Evolutionary conservation across 2,888 invertebrate species (phyloP), one percentile per base, ranked within the genome.

Genomic region (Biston stratarius): DNA sequence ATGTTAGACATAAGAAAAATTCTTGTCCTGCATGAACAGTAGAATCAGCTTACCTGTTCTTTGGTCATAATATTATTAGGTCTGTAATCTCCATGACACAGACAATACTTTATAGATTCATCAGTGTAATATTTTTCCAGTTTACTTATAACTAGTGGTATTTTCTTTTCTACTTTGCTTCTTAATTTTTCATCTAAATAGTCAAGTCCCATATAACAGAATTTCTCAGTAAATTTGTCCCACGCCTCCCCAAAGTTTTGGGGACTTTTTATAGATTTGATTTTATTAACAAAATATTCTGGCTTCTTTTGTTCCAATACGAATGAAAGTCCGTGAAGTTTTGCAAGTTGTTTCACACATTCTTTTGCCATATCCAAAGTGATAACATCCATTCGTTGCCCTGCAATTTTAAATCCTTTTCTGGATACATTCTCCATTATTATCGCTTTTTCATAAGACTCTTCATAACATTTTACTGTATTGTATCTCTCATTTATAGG

Each of bases 1-100:
- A 3, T 24, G 1, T 24, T 24, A 24, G 24, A 24, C 24, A 3
- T 24, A 24, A 24, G 24, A 24, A 24, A 24, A 24, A 24, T 24
- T 3, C 24, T 24, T 45, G n/a, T 8, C n/a, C 5, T 7, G 6
- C 2, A 7, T 45, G 5, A 38, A 10, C 5, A 24, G 15, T 24
- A n/a, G n/a, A 48, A 11, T 6, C 15, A 7, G 83, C 87, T 83
- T 78, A 91, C 90, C 15, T 45, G 59, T 71, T 83, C 78, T 73
- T 83, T 87, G 10, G 75, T 57, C 75, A 91, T 69, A 24, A 90
- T 78, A 74, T 91, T 91, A 61, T 83, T 87, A n/a, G 83, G 77
- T 67, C 83, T 85, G 61, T 81, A 91, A 74, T 91, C 90, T 0
- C 90, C 90, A 69, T 91, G 90, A 52, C 85, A 83, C 6, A 90